Conservation (phyloP, 2,888 invertebrate species). For the Epinotia demarniana region DNA sequence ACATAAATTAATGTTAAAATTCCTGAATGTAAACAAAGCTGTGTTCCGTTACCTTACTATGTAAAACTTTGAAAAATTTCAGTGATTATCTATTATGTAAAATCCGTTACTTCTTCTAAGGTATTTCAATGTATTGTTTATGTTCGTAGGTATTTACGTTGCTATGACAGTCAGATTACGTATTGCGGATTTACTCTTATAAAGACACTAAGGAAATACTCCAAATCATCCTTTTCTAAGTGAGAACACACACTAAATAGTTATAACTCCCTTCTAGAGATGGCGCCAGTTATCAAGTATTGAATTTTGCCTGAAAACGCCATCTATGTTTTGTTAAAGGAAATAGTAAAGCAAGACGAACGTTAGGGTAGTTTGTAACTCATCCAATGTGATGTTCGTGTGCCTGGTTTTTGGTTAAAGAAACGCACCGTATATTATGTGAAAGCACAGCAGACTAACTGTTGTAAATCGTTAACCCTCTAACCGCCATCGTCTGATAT, state of each 20-base stretch:
- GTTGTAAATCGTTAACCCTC: too few species aligned
- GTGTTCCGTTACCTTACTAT: not conserved
- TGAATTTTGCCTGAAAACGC: not conserved
- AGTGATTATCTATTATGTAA: not conserved
- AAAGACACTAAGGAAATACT: not conserved
- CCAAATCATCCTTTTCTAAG: conserved; percentile 1
- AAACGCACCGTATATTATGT: too few species aligned
- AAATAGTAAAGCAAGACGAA: not conserved
- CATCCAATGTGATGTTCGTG: too few species aligned
- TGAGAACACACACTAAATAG: not conserved
- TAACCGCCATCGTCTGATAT: too few species aligned
- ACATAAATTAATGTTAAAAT: not conserved
- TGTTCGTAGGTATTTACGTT: not conserved
- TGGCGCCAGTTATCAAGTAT: conserved; percentile 2
- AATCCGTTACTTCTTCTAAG: not conserved
- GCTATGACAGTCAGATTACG: conserved; percentile 1
- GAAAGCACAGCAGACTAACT: too few species aligned
- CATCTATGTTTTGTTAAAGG: conserved; percentile 5
- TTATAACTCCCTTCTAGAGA: conserved; percentile 1
- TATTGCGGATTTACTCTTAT: conserved; percentile 7
- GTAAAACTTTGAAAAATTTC: not conserved
- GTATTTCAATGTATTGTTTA: not conserved
- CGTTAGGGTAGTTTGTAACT: not conserved
- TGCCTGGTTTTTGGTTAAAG: too few species aligned
- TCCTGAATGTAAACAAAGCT: not conserved